Evolutionary conservation across 2,797 vertebrate species (phyloP).

Genomic region (Gallinago nigripennis): DNA sequence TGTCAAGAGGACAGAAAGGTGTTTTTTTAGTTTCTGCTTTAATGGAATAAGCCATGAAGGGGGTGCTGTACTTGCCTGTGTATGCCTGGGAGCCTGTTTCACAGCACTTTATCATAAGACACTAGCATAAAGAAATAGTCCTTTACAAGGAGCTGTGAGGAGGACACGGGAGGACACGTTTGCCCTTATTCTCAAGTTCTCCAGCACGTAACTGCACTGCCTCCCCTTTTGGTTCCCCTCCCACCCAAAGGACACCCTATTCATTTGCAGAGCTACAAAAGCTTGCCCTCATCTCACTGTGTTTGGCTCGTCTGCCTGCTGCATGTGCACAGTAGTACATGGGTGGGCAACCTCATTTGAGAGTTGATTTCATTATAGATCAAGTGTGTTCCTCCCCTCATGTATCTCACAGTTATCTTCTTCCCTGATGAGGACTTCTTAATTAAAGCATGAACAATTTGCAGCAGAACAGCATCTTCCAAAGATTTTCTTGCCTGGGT

Average conservation of each 20-base stretch:
- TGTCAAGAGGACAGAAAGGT: neutral
- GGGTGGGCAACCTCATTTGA: constrained; percentile 54
- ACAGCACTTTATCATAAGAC: neutral
- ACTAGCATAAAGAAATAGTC: neutral
- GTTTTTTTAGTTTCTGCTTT: neutral
- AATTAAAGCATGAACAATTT: constrained; percentile 50
- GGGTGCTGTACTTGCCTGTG: neutral
- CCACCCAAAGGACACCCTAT: neutral
- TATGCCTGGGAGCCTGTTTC: neutral
- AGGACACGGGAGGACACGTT: neutral
- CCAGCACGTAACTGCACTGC: neutral
- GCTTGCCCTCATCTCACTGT: neutral
- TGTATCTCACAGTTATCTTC: neutral
- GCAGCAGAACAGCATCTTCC: neutral
- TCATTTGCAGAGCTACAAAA: neutral
- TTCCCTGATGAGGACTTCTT: constrained; percentile 30
- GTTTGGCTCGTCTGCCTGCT: neutral
- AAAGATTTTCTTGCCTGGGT: neutral
- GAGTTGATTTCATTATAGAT: constrained; percentile 53
- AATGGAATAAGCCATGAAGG: neutral
- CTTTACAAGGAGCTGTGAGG: neutral
- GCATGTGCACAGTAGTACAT: neutral
- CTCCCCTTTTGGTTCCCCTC: neutral
- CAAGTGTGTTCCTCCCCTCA: constrained; percentile 1
- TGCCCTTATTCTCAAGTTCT: neutral